phyloP scores from a whole-genome alignment of 2,113 vertebrate genomes.

The Stigmatopora argus region DNA sequence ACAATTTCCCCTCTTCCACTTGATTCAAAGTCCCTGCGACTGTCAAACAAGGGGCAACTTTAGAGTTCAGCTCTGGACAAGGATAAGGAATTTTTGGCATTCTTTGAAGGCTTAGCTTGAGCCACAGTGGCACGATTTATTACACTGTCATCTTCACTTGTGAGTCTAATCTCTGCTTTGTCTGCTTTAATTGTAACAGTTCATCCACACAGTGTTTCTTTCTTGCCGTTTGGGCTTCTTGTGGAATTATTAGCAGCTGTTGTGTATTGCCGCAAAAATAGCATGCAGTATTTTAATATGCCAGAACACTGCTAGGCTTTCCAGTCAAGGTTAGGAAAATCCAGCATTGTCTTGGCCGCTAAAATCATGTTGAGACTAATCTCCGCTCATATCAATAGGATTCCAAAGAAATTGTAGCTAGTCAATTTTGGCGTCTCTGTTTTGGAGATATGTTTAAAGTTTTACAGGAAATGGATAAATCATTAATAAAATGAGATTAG shows the following conservation, averaged over 20 bases:
- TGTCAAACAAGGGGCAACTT: conserved; percentile 33
- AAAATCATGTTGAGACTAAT: conserved; percentile 7
- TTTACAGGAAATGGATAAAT: neutral
- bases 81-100: conserved; percentile 54
- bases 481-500: neutral
- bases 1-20: neutral
- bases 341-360: neutral
- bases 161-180: conserved; percentile 40
- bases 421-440: neutral
- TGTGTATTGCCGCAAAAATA: conserved; percentile 8
- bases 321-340: conserved; percentile 19
- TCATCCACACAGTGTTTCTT: conserved; percentile 16
- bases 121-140: conserved; percentile 49
- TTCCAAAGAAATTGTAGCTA: neutral
- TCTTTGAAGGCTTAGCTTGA: conserved; percentile 55
- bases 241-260: conserved; percentile 14
- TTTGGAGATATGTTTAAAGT: neutral
- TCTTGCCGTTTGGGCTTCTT: conserved; percentile 30
- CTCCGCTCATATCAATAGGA: neutral
- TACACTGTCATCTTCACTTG: conserved; percentile 32
- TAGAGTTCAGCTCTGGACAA: conserved; percentile 32
- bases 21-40: conserved; percentile 5
- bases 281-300: conserved; percentile 22
- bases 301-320: neutral
- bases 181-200: conserved; percentile 13